These are phyloP conservation scores for Heterotilapia buettikoferi DNA, from an alignment of 2,113 vertebrate species.

Conservation along the genomic window DNA sequence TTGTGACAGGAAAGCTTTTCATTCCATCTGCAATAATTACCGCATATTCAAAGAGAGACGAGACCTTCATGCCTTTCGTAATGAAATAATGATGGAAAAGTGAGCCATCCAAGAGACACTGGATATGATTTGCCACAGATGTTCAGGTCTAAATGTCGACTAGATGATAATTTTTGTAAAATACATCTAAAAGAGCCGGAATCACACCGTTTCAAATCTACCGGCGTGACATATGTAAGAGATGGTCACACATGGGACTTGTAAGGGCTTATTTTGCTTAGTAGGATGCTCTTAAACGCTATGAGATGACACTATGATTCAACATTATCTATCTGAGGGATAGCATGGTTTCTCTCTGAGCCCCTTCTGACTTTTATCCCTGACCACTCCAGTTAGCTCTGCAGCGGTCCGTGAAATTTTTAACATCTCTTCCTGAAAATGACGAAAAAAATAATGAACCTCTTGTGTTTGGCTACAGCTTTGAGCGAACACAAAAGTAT, in stretches of 20 bases:
- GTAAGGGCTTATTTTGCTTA: neutral
- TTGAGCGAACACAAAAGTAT: neutral
- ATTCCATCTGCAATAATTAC: conserved; percentile 60
- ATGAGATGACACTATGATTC: neutral
- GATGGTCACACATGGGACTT: neutral
- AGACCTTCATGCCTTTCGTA: conserved; percentile 38
- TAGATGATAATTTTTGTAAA: conserved; percentile 19
- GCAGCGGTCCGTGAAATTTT: neutral
- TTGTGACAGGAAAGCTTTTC: conserved; percentile 39
- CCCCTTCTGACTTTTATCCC: neutral
- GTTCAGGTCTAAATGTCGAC: conserved; percentile 27
- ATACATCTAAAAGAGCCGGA: neutral
- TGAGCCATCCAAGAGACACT: conserved; percentile 36
- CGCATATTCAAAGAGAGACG: conserved; percentile 18
- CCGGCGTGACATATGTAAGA: neutral
- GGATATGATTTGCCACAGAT: conserved; percentile 55
- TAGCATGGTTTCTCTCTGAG: neutral
- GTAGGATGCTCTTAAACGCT: neutral
- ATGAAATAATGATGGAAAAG: conserved; percentile 32
- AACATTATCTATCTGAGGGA: neutral
- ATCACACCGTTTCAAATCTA: neutral
- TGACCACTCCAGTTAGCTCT: neutral
- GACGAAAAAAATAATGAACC: neutral
- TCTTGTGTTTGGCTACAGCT: neutral
- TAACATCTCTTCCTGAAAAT: neutral